Percentiles rank a stretch among this genome's conserved stretches.
phyloP scores from a whole-genome alignment of 2,797 vertebrate species.

The Linurgus olivaceus region DNA sequence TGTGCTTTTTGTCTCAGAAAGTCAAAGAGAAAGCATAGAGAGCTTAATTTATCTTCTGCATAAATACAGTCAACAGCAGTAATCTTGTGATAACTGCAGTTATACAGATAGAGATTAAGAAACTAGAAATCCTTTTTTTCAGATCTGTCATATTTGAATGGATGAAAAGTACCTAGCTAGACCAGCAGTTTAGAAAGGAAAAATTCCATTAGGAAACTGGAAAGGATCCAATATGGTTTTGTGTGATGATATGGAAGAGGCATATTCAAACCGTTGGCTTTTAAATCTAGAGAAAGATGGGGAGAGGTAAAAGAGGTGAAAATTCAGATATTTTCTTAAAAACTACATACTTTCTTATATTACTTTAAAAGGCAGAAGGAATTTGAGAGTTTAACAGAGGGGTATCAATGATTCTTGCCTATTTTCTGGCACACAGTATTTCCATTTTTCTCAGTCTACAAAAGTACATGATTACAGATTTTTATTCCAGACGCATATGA shows the following conservation, averaged over 20 bases:
- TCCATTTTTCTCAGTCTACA: background rate
- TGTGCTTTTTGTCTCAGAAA: background rate
- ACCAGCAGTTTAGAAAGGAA: background rate
- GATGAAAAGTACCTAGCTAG: background rate
- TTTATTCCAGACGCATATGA: conserved; percentile 12
- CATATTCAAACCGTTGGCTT: background rate
- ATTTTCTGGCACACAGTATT: background rate
- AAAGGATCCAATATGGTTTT: background rate
- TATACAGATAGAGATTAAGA: background rate
- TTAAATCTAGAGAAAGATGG: background rate
- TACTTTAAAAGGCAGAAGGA: background rate
- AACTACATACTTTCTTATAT: background rate
- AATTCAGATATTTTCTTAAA: background rate
- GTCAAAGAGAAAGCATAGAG: background rate
- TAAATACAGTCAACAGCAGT: background rate
- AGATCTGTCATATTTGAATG: background rate
- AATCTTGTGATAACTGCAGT: background rate
- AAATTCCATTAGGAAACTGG: background rate
- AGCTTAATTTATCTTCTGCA: background rate
- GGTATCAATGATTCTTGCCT: background rate
- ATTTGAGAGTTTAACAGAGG: background rate
- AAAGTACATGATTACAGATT: background rate
- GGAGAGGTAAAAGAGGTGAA: background rate
- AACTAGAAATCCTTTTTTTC: background rate
- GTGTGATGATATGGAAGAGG: background rate